Percentiles rank a stretch among this genome's conserved stretches.
These are phyloP conservation scores for Dipodomys merriami DNA, from an alignment of 2,113 vertebrate species.

Conservation along the genomic window DNA sequence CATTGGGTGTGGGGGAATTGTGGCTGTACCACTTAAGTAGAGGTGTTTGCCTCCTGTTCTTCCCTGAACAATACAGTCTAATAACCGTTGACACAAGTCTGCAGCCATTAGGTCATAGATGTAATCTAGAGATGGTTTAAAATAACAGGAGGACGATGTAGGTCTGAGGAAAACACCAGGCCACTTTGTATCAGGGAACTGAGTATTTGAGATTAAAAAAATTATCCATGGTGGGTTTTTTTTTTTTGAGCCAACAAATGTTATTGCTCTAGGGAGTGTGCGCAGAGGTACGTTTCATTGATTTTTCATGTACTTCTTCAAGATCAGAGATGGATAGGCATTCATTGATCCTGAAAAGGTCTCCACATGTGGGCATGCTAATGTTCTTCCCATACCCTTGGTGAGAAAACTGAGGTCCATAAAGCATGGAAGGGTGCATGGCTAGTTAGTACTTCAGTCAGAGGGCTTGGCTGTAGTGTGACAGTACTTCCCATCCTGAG, in stretches of 20 bases:
- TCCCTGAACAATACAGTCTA: neutral
- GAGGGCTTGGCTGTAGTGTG: neutral
- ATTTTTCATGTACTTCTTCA: neutral
- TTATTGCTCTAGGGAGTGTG: neutral
- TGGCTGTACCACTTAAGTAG: neutral
- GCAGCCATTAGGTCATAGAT: neutral
- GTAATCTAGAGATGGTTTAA: neutral
- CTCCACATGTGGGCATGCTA: neutral
- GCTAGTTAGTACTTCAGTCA: neutral
- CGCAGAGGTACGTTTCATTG: neutral
- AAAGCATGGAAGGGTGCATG: neutral
- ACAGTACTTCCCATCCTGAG: neutral
- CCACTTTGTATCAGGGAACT: neutral
- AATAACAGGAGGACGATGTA: neutral
- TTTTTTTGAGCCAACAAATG: too few species aligned
- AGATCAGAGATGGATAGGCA: neutral
- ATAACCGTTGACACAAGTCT: neutral
- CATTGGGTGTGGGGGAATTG: too few species aligned
- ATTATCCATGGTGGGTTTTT: neutral
- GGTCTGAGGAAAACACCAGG: neutral
- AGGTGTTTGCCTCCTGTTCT: neutral
- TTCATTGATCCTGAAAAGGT: neutral
- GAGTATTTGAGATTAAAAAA: neutral
- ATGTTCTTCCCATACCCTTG: neutral
- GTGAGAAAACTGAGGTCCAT: conserved; percentile 23